Conservation (phyloP, 2,888 invertebrate species). For the Malthinus flaveolus region DNA sequence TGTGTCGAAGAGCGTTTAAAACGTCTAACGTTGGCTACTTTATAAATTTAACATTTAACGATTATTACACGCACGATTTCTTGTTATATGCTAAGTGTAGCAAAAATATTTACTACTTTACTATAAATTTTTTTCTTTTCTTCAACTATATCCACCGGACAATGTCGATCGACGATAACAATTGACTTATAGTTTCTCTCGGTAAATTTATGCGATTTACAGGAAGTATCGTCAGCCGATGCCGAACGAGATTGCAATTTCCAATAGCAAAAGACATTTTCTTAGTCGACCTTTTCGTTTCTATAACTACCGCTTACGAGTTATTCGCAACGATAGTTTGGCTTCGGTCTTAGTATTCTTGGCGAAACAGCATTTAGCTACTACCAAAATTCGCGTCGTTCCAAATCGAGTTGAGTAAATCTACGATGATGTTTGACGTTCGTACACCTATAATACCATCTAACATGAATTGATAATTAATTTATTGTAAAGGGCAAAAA, state of each 20-base stretch:
- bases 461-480: too few species aligned
- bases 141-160: conserved; percentile 22
- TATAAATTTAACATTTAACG: conserved; percentile 7
- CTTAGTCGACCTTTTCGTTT: conserved; percentile 15
- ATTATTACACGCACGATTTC: conserved; percentile 11
- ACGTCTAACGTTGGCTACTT: not conserved
- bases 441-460: too few species aligned
- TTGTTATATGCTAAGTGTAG: conserved; percentile 10
- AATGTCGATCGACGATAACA: conserved; percentile 39
- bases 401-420: too few species aligned
- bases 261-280: conserved; percentile 25
- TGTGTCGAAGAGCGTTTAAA: not conserved
- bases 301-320: too few species aligned
- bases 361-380: too few species aligned
- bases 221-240: conserved; percentile 46
- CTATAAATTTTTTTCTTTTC: conserved; percentile 20
- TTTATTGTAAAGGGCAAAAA: too few species aligned
- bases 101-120: conserved; percentile 18
- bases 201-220: conserved; percentile 42
- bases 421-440: too few species aligned
- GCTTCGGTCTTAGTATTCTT: too few species aligned
- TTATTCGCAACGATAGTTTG: too few species aligned
- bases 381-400: too few species aligned
- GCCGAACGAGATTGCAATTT: conserved; percentile 37
- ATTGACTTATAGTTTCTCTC: conserved; percentile 44